Evolutionary conservation across 2,113 vertebrate genomes (phyloP), one percentile per base, ranked within the genome.

Genomic region (Oostethus manadensis): DNA sequence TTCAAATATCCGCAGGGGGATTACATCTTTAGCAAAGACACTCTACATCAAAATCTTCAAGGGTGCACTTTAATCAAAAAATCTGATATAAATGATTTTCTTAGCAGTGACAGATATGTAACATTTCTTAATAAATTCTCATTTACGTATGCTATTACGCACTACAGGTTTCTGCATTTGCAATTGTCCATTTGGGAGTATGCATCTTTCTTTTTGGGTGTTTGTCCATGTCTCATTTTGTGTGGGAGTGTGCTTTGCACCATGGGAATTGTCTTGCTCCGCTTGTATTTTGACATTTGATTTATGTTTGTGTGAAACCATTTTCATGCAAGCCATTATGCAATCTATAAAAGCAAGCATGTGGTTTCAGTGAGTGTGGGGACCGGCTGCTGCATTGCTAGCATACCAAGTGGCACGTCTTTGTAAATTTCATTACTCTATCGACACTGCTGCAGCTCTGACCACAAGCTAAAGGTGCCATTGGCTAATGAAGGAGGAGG

Each of bases 251-350:
- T 68, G 66, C 82, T 76, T 82, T 78, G 73, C 79, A 64, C 83
- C 81, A 73, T 59, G 74, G 80, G 81, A 79, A 84, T 84, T 88
- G 85, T 88, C 84, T 86, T 87, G 84, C 81, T 87, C 82, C 51
- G 77, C 79, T 87, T 89, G 79, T 87, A 85, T 88, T 90, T 88
- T 87, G 86, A 86, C 86, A 87, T 88, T 88, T 90, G 88, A 89
- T 89, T 89, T 89, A 89, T 88, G 86, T 88, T 88, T 83, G 85
- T 87, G 82, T 87, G 84, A 88, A 89, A 84, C 86, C 83, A 87
- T 86, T 90, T 88, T 86, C 82, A 87, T 88, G 83, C 84, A 88
- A 82, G 85, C 81, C 84, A 88, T 88, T 88, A 88, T 88, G 85
- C 86, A 88, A 89, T 89, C 82, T 87, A 86, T 89, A 88, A 85